Base-by-base conservation (phyloP, 2,888 invertebrate species). In the Harpagoxenus sublaevis region DNA sequence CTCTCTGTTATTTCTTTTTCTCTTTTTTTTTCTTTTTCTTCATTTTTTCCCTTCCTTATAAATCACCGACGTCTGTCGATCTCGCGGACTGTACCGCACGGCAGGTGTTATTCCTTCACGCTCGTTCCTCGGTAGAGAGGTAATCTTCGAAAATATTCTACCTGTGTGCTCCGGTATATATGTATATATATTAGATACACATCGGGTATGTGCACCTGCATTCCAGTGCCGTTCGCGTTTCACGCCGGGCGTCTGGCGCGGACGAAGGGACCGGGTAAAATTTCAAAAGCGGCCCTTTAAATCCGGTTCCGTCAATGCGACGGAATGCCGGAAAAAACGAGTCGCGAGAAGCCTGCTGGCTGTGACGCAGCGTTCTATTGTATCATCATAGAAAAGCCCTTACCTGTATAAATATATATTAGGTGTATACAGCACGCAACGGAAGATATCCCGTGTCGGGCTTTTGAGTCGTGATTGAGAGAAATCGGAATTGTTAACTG, bases 91-190 rank as follows among this genome's bases (percentile, higher is more conserved):
- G 51, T 63, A 51, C 65, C 28, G 9, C 63, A 45, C 57, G 51
- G 45, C 85, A 86, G 82, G 78, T 85, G 85, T 70, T 65, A 53
- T 55, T 55, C 68, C 73, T 51, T 68, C 31, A 55, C 63, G 51
- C 55, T 83, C 28, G 83, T 48, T 77, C 42, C 10, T 51, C 60
- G 48, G 39, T 35, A 8, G 42, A 63, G 53, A 60, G 48, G 31
- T 48, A 66, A 83, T 71, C 68, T 85, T 51, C 35, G 39, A 86
- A 82, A 83, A 75, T 86, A 73, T 78, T 83, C 73, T 68, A 85
- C 78, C 83, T 85, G 23, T 23, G 23, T 23, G 73, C 77, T 66
- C 23, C 31, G 42, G 48, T 42, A 31, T 45, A 65, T 23, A 15
- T 23, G 1, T 42, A 3, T 45, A 15, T 45, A 31, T 66, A 42